phyloP scores from a whole-genome alignment of 1,140 invertebrate genomes.

The Liolophura sinensis region DNA sequence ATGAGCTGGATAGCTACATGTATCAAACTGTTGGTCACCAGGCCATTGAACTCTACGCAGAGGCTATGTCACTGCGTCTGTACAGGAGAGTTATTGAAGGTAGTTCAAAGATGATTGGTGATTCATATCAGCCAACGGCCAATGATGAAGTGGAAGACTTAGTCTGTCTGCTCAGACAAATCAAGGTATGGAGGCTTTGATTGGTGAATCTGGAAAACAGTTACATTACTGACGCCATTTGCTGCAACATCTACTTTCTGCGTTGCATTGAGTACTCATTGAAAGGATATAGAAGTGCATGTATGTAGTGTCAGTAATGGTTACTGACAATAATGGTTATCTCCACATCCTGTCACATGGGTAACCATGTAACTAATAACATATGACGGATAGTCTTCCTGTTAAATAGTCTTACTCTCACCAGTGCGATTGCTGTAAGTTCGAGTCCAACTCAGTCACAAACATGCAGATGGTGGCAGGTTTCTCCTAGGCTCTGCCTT shows the following conservation, averaged over 20 bases:
- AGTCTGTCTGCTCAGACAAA: slow-evolving; percentile 77
- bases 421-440: too few relatives aligned
- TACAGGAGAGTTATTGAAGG: slow-evolving; percentile 82
- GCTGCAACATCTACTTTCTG: not conserved
- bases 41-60: slow-evolving; percentile 86
- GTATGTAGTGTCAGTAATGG: not conserved
- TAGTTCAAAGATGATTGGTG: slow-evolving; percentile 73
- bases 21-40: slow-evolving; percentile 97
- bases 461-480: too few relatives aligned
- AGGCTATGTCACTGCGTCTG: slow-evolving; percentile 91
- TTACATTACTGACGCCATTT: too few relatives aligned
- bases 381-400: too few relatives aligned
- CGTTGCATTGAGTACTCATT: not conserved
- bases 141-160: slow-evolving; percentile 99
- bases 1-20: slow-evolving; percentile 99
- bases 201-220: not conserved
- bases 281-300: not conserved
- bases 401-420: too few relatives aligned
- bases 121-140: slow-evolving; percentile 78
- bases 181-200: slow-evolving; percentile 71
- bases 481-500: too few relatives aligned
- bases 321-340: too few relatives aligned
- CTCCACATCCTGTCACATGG: too few relatives aligned
- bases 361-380: too few relatives aligned
- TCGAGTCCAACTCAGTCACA: too few relatives aligned